These are phyloP conservation scores for Oryzias melastigma DNA, from an alignment of 2,113 vertebrate species.

Conservation along the genomic window DNA sequence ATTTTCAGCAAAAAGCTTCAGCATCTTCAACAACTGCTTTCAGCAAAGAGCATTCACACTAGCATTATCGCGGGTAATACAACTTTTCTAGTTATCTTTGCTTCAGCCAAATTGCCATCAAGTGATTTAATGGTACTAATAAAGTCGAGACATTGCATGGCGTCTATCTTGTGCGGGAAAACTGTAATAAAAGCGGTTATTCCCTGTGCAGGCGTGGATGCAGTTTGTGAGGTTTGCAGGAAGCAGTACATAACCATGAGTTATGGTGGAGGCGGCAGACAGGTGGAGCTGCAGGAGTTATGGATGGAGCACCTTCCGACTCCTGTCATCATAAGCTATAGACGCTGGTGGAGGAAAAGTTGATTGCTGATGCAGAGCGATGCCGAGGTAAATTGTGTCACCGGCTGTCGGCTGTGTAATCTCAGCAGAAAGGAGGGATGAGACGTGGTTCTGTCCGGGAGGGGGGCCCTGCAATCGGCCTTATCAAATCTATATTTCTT, in stretches of 20 bases:
- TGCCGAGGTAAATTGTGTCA: constrained; percentile 28
- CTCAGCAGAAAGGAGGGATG: constrained; percentile 40
- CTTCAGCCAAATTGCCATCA: constrained; percentile 31
- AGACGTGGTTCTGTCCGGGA: constrained; percentile 27
- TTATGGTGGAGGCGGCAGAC: constrained; percentile 45
- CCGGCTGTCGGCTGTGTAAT: constrained; percentile 42
- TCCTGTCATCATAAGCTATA: constrained; percentile 39
- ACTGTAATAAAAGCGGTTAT: constrained; percentile 46
- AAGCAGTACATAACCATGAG: constrained; percentile 56
- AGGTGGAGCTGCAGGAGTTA: constrained; percentile 25
- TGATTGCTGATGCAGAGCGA: constrained; percentile 12
- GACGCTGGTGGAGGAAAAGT: constrained; percentile 10
- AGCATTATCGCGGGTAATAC: too few relatives aligned
- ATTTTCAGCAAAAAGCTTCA: too few relatives aligned
- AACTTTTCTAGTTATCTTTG: constrained; percentile 35
- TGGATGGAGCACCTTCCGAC: constrained; percentile 47
- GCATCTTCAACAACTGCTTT: too few relatives aligned
- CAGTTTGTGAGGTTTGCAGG: constrained; percentile 35
- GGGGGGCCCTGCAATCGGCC: constrained; percentile 31
- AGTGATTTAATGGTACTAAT: constrained; percentile 54
- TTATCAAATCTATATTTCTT: constrained; percentile 61
- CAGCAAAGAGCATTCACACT: too few relatives aligned
- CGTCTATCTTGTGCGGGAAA: constrained; percentile 31
- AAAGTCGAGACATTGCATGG: constrained; percentile 37
- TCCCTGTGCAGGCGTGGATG: constrained; percentile 41